Conservation (phyloP, 2,888 invertebrate genomes). For the Rhingia rostrata region DNA sequence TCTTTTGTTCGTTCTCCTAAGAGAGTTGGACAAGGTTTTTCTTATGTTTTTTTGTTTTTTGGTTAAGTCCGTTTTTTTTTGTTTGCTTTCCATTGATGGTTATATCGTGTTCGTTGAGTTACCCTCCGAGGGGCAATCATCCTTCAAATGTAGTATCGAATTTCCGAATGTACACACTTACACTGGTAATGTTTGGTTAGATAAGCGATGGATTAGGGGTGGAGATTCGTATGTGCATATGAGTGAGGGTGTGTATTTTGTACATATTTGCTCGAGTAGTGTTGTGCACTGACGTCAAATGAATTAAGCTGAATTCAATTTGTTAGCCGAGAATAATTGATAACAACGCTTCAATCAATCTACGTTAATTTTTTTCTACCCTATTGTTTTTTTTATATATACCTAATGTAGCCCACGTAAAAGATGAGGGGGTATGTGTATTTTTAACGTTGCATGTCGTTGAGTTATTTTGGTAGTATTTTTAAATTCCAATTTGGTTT, state of each 20-base stretch:
- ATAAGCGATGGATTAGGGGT: slow-evolving; percentile 30
- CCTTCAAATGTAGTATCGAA: slow-evolving; percentile 71
- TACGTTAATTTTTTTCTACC: slow-evolving; percentile 12
- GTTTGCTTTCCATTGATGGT: slow-evolving; percentile 7
- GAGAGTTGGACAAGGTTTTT: slow-evolving; percentile 18
- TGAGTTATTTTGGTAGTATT: no score
- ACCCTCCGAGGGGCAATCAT: slow-evolving; percentile 70
- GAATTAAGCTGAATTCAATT: slow-evolving; percentile 57
- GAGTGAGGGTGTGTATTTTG: slow-evolving; percentile 2
- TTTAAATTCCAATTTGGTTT: no score
- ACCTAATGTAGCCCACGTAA: no score
- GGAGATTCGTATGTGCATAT: slow-evolving; percentile 10
- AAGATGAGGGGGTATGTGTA: no score
- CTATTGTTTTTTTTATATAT: not conserved
- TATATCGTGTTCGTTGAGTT: slow-evolving; percentile 57
- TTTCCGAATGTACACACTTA: slow-evolving; percentile 72
- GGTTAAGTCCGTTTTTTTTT: slow-evolving; percentile 13
- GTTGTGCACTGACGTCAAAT: slow-evolving; percentile 52
- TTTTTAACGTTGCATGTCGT: no score
- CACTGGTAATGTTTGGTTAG: slow-evolving; percentile 62
- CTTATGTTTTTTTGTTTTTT: slow-evolving; percentile 18
- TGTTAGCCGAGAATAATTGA: slow-evolving; percentile 69
- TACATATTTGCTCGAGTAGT: slow-evolving; percentile 20
- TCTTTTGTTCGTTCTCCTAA: slow-evolving; percentile 59
- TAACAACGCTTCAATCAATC: slow-evolving; percentile 66